A percentile compares a stretch with the other conserved stretches of the same genome.
phyloP scores from a whole-genome alignment of 2,888 invertebrate genomes.

The Agrochola lota region DNA sequence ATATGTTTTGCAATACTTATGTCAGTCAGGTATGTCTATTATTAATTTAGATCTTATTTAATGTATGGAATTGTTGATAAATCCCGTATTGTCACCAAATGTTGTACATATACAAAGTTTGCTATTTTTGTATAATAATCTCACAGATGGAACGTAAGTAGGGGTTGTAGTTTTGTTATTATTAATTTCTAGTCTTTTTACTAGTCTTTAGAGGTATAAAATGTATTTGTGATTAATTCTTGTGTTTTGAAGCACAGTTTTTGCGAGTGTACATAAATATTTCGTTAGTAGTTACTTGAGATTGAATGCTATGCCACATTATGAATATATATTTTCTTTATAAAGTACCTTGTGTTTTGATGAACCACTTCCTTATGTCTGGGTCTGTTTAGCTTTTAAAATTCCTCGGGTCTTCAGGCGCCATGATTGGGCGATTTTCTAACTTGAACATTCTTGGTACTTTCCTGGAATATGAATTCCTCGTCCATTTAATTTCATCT shows the following conservation, averaged over 20 bases:
- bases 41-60: constrained; percentile 31
- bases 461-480: neutral
- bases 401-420: neutral
- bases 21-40: constrained; percentile 35
- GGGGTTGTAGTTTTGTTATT: constrained; percentile 41
- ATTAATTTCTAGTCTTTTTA: constrained; percentile 61
- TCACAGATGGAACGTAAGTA: constrained; percentile 45
- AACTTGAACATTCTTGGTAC: neutral
- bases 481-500: neutral
- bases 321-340: constrained; percentile 73
- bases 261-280: constrained; percentile 59
- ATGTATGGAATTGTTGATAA: constrained; percentile 37
- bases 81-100: constrained; percentile 36
- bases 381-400: neutral
- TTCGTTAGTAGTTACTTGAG: constrained; percentile 53
- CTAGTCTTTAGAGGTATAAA: constrained; percentile 53
- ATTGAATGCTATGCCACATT: constrained; percentile 61
- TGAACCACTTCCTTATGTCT: constrained; percentile 5
- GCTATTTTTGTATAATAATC: constrained; percentile 62
- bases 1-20: constrained; percentile 27
- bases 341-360: constrained; percentile 53
- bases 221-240: constrained; percentile 50
- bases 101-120: constrained; percentile 58
- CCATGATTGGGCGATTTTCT: neutral
- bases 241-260: constrained; percentile 57